Conservation (phyloP, 2,888 invertebrate genomes). For the Hemicrepidius hirtus region DNA sequence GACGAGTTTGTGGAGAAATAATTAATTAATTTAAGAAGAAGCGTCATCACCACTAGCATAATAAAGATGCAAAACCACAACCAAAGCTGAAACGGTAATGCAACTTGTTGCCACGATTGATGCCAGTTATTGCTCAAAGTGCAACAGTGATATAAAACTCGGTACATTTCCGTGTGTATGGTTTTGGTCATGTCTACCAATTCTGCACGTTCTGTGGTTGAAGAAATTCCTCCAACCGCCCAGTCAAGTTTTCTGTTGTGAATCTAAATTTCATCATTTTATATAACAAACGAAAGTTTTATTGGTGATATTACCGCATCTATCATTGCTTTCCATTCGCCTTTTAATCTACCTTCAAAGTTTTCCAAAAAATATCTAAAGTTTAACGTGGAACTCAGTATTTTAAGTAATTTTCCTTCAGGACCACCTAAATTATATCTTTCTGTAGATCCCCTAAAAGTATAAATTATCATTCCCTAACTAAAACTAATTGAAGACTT, state of each 20-base stretch:
- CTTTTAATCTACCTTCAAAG: not conserved
- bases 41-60: not conserved
- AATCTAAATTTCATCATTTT: constrained; percentile 16
- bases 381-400: constrained; percentile 27
- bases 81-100: constrained; percentile 15
- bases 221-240: constrained; percentile 40
- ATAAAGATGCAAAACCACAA: constrained; percentile 24
- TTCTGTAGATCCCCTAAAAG: not conserved
- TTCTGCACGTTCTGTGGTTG: constrained; percentile 19
- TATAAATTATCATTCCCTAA: too few relatives aligned
- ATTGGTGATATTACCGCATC: constrained; percentile 14
- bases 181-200: constrained; percentile 25
- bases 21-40: constrained; percentile 15
- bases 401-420: constrained; percentile 25
- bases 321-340: constrained; percentile 10
- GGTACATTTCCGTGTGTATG: constrained; percentile 36
- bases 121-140: not conserved
- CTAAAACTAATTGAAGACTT: not conserved
- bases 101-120: constrained; percentile 27
- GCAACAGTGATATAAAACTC: constrained; percentile 13
- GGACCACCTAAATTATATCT: constrained; percentile 4
- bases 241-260: constrained; percentile 35
- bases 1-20: not conserved
- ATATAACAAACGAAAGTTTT: too few relatives aligned
- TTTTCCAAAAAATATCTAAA: constrained; percentile 29